Evolutionary conservation across 2,888 invertebrate genomes (phyloP).

Genomic region (Asteroscopus sphinx): DNA sequence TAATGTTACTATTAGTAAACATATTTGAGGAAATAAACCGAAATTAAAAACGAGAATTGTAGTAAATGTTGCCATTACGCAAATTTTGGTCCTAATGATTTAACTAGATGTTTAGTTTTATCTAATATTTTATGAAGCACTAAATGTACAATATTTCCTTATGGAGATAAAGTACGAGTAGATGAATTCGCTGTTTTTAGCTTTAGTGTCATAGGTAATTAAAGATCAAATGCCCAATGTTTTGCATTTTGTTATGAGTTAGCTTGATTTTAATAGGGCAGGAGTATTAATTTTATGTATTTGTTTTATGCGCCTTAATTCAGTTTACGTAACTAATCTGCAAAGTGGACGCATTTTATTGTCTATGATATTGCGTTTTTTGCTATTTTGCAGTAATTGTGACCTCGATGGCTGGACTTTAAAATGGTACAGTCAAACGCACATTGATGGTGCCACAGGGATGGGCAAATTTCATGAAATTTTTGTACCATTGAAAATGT

Average conservation of each 20-base stretch:
- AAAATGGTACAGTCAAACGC: no score
- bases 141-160: no score
- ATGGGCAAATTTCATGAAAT: no score
- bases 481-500: no score
- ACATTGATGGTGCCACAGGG: no score
- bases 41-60: conserved; percentile 5
- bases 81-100: conserved; percentile 21
- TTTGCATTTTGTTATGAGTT: neutral
- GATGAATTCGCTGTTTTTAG: conserved; percentile 19
- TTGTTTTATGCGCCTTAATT: neutral
- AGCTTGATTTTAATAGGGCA: neutral
- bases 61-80: conserved; percentile 31
- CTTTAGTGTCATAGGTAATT: conserved; percentile 3
- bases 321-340: no score
- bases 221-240: neutral
- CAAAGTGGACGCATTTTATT: neutral
- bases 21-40: conserved; percentile 16
- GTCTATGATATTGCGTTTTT: neutral
- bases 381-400: no score
- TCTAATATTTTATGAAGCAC: conserved; percentile 10
- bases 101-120: conserved; percentile 12
- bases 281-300: neutral
- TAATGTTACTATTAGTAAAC: conserved; percentile 35
- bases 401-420: no score
- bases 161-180: conserved; percentile 11